phyloP scores from a whole-genome alignment of 2,888 invertebrate genomes.

The Sthenelais limicola region DNA sequence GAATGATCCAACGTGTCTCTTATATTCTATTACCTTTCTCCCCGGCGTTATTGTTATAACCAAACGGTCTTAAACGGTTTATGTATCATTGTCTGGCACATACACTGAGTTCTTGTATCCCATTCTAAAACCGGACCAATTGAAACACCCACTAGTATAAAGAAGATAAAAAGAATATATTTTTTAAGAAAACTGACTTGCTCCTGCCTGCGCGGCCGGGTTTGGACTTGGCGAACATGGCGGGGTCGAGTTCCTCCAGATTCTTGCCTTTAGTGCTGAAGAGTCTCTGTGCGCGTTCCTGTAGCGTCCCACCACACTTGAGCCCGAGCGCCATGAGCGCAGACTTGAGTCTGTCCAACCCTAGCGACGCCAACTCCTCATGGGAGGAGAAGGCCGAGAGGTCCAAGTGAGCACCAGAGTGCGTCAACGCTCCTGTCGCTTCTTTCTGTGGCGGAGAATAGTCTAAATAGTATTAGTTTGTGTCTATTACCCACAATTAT shows the following conservation, averaged over 20 bases:
- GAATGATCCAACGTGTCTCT: too few species aligned
- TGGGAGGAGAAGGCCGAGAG: constrained; percentile 95
- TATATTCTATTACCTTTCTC: too few species aligned
- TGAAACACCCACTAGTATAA: too few species aligned
- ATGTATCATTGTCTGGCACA: too few species aligned
- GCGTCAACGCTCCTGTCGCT: constrained; percentile 86
- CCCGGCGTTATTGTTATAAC: too few species aligned
- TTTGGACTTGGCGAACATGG: constrained; percentile 91
- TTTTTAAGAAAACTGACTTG: too few species aligned
- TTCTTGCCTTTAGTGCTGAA: constrained; percentile 90
- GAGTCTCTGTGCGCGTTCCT: constrained; percentile 95
- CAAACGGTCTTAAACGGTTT: too few species aligned
- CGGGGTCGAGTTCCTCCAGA: constrained; percentile 91
- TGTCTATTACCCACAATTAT: too few species aligned
- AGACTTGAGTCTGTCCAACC: constrained; percentile 96
- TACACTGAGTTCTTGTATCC: too few species aligned
- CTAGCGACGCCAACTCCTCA: constrained; percentile 93
- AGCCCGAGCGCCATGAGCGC: constrained; percentile 96
- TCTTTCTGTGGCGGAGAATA: constrained; percentile 78
- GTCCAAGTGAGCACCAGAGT: constrained; percentile 96
- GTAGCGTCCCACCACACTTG: constrained; percentile 98
- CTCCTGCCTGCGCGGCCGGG: constrained; percentile 77
- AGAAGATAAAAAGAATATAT: too few species aligned
- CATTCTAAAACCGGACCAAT: too few species aligned
- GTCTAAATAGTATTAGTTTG: too few species aligned